A percentile compares a stretch with the other conserved stretches of the same genome.
phyloP scores from a whole-genome alignment of 2,113 vertebrate species.

The Chlamydotis undulata region DNA sequence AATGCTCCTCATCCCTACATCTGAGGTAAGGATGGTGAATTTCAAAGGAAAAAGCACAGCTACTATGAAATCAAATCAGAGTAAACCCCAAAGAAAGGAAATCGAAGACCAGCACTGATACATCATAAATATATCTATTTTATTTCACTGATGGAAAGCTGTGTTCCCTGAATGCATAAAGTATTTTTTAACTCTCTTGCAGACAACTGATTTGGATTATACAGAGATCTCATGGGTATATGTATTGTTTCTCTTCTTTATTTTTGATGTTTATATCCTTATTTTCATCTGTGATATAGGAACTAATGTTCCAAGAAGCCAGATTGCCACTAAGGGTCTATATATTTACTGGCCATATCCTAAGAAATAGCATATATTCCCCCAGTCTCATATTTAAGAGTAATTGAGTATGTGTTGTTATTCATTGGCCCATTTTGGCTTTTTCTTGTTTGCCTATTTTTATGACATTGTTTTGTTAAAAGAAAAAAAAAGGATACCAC shows the following conservation, averaged over 20 bases:
- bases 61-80: neutral
- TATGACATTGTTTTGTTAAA: slow-evolving; percentile 38
- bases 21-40: neutral
- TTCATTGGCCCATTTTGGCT: slow-evolving; percentile 21
- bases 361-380: slow-evolving; percentile 21
- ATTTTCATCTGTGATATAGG: slow-evolving; percentile 52
- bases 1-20: neutral
- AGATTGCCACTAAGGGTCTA: slow-evolving; percentile 21
- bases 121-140: neutral
- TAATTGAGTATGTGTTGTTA: slow-evolving; percentile 32
- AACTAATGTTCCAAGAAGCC: slow-evolving; percentile 27
- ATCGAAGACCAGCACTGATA: neutral
- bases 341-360: slow-evolving; percentile 51
- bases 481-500: neutral
- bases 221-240: neutral
- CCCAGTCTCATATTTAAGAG: slow-evolving; percentile 14
- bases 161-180: neutral
- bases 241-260: slow-evolving; percentile 12
- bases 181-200: neutral
- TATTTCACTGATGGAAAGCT: slow-evolving; percentile 12
- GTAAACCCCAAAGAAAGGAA: neutral
- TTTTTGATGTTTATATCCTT: slow-evolving; percentile 52
- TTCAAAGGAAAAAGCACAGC: neutral
- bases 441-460: slow-evolving; percentile 35
- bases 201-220: slow-evolving; percentile 24